phyloP scores from a whole-genome alignment of 2,113 vertebrate genomes.

The Canis aureus region DNA sequence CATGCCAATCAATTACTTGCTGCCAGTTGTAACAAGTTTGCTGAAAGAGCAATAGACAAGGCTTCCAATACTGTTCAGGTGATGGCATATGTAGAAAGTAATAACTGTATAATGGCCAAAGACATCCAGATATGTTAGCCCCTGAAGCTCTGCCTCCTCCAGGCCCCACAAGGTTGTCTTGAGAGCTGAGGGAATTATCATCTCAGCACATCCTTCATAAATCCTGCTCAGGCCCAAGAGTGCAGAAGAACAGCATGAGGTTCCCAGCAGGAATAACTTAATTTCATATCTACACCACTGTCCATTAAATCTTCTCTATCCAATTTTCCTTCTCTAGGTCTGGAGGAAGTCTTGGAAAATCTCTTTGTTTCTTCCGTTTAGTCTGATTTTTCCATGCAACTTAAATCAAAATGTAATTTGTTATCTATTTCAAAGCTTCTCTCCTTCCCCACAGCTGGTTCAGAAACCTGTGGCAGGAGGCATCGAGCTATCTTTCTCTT shows the following conservation, averaged over 20 bases:
- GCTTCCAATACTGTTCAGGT: background rate
- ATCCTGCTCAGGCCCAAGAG: background rate
- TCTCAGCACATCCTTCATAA: background rate
- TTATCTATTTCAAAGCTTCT: background rate
- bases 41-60: background rate
- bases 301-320: background rate
- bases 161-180: background rate
- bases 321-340: background rate
- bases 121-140: background rate
- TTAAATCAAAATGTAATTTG: background rate
- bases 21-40: slow-evolving; percentile 13
- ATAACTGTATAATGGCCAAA: background rate
- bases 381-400: background rate
- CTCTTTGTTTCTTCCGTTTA: background rate
- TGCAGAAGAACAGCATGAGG: background rate
- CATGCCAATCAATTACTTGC: background rate
- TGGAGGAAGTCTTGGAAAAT: background rate
- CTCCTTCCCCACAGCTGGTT: background rate
- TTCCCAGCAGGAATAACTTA: background rate
- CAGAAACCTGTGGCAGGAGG: background rate
- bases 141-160: background rate
- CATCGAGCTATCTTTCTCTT: background rate
- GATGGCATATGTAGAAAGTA: background rate
- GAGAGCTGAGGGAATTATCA: background rate
- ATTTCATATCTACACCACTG: background rate